Evolutionary conservation across 2,797 vertebrate species (phyloP).

Genomic region (Graptemys geographica): DNA sequence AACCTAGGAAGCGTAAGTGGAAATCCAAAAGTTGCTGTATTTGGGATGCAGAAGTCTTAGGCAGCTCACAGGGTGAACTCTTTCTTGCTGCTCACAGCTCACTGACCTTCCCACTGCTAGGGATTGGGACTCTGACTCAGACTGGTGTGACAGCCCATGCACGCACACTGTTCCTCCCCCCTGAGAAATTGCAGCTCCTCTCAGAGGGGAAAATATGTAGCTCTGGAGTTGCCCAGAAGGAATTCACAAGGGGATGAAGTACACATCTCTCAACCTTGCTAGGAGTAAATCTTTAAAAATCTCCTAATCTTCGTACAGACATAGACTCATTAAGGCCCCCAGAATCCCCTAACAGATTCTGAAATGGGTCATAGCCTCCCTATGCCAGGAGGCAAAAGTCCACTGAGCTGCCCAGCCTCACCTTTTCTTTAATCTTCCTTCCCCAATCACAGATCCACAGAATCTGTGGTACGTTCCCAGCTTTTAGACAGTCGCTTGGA

Average conservation of each 20-base stretch:
- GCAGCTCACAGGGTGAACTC: background rate
- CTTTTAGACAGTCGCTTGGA: background rate
- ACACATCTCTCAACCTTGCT: background rate
- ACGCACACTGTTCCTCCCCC: background rate
- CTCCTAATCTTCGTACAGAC: background rate
- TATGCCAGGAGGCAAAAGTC: background rate
- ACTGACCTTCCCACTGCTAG: background rate
- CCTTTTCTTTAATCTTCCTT: background rate
- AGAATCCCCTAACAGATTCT: background rate
- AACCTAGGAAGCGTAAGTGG: background rate
- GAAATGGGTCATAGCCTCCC: background rate
- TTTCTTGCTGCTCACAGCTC: background rate
- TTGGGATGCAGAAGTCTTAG: background rate
- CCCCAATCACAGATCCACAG: background rate
- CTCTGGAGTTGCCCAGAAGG: background rate
- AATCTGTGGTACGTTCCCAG: background rate
- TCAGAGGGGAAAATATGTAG: background rate
- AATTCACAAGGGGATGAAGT: background rate
- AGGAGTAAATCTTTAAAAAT: background rate
- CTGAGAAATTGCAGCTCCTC: background rate
- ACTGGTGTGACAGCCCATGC: background rate
- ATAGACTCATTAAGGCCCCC: background rate
- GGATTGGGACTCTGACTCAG: background rate
- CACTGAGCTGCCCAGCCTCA: background rate
- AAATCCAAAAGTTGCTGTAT: background rate